Evolutionary conservation across 2,888 invertebrate species (phyloP).

Genomic region (Arge pagana): DNA sequence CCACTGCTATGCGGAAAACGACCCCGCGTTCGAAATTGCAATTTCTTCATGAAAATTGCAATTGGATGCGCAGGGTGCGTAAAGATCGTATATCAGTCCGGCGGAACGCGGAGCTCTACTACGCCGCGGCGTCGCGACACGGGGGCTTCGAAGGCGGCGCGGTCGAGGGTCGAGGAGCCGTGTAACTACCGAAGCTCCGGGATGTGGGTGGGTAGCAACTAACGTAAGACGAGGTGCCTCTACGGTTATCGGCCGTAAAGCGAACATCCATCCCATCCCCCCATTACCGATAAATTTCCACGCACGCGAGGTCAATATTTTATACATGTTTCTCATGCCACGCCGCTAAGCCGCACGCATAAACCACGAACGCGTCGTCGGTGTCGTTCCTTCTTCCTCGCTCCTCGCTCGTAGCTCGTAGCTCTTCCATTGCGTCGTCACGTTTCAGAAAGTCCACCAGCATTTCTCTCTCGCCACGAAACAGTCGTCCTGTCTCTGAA

Average conservation of each 20-base stretch:
- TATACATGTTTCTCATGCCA: conserved; percentile 11
- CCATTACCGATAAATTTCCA: conserved; percentile 20
- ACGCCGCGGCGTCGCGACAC: neutral
- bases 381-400: conserved; percentile 1
- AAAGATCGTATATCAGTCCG: conserved; percentile 6
- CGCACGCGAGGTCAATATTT: conserved; percentile 21
- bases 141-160: conserved; percentile 4
- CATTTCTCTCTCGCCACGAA: no score
- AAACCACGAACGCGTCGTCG: neutral
- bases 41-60: no score
- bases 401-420: no score
- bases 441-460: no score
- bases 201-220: no score
- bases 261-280: conserved; percentile 18
- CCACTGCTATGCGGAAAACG: no score
- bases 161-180: no score
- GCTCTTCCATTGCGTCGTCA: no score
- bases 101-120: conserved; percentile 6
- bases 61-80: conserved; percentile 5
- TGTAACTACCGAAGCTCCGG: conserved; percentile 15
- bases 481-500: no score
- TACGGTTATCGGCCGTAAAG: conserved; percentile 17
- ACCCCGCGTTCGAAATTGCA: no score
- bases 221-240: no score
- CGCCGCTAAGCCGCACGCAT: conserved; percentile 5